Evolutionary conservation across 2,113 vertebrate species (phyloP).

Genomic region (Gorsachius goisagi): DNA sequence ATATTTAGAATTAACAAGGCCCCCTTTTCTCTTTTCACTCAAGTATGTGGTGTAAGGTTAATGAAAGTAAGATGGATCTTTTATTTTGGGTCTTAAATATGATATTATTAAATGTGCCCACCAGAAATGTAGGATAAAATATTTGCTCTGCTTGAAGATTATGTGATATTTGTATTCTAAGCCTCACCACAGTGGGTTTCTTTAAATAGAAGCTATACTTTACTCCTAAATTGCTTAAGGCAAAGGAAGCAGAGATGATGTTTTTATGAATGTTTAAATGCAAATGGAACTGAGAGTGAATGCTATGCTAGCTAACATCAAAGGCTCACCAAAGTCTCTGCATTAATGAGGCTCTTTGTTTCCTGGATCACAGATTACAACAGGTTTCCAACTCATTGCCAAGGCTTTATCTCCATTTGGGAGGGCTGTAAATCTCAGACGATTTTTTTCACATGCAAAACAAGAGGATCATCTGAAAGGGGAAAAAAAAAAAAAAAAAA

Average conservation of each 20-base stretch:
- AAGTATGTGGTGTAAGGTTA: not conserved
- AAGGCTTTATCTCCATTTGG: constrained; percentile 77
- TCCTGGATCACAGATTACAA: constrained; percentile 90
- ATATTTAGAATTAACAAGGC: constrained; percentile 9
- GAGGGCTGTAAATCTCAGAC: constrained; percentile 81
- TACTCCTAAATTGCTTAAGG: constrained; percentile 79
- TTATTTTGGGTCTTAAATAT: constrained; percentile 52
- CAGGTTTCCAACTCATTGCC: constrained; percentile 84
- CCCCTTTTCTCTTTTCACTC: not conserved
- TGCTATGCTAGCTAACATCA: constrained; percentile 90
- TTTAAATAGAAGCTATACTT: constrained; percentile 87
- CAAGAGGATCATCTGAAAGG: constrained; percentile 65
- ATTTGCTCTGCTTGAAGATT: constrained; percentile 72
- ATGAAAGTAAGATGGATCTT: constrained; percentile 50
- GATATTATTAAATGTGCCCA: constrained; percentile 61
- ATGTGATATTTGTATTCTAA: constrained; percentile 78
- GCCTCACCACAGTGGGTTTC: constrained; percentile 77
- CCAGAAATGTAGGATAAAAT: constrained; percentile 70
- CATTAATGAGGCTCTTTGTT: constrained; percentile 96
- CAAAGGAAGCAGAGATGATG: constrained; percentile 79
- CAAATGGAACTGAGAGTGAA: constrained; percentile 82
- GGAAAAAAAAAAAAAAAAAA: not conserved
- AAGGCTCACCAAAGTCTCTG: constrained; percentile 87
- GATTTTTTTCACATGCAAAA: constrained; percentile 72
- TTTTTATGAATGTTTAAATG: constrained; percentile 78